Evolutionary conservation across 2,797 vertebrate genomes (phyloP), one percentile per base, ranked within the genome.

Genomic region (Phalloptychus januarius): DNA sequence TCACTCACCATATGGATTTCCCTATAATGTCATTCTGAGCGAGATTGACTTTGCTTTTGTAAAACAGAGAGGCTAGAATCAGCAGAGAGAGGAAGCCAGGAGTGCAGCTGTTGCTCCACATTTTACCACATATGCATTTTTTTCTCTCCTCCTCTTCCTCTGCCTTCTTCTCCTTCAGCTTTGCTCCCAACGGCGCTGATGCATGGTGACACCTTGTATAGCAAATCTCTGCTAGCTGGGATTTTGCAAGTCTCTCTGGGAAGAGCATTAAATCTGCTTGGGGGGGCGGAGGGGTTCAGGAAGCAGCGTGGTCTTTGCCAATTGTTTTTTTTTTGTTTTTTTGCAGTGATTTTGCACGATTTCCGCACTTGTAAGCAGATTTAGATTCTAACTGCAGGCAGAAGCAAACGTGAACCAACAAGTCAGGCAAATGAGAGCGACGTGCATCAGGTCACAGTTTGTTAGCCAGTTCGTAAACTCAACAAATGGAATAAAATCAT

Each of bases 41-140:
- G 78, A 91, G 82, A 94, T 89, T 89, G 89, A 93, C 87, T 94
- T 95, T 93, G 87, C 85, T 92, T 94, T 93, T 91, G 83, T 89
- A 85, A 91, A 91, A 86, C 90, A 86, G 75, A 76, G 80, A 78
- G 58, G 61, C 71, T 87, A 82, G 86, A 90, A 90, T 90, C 87
- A 84, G 87, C 85, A 80, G 71, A 74, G 86, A 85, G 44, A 42
- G 79, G 87, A 54, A 23, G 48, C 48, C n/a, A 0, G 3, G 40
- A 12, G 40, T 80, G 77, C 84, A 79, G 77, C 84, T 91, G 90
- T 79, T 87, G 83, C 83, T 89, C 78, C 82, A 63, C 74, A 90
- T 92, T 92, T 89, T 77, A 90, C 91, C 65, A 78, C 75, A 85
- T 87, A 78, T 84, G 88, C 82, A 20, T 90, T 91, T 90, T 54